Evolutionary conservation across 2,113 vertebrate species (phyloP).

Genomic region (Nibea coibor): DNA sequence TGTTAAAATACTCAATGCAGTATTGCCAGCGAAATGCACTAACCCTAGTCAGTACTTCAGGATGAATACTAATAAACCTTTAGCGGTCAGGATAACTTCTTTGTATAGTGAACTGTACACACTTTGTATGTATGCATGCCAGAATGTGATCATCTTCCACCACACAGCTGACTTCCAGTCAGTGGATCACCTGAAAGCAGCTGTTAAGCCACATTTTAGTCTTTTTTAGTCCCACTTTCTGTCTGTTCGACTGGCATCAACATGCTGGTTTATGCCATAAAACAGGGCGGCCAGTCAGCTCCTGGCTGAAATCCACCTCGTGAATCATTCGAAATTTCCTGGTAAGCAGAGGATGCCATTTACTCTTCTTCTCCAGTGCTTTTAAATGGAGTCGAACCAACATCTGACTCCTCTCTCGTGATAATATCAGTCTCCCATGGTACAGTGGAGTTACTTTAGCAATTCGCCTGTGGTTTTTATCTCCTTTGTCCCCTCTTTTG

Average conservation of each 20-base stretch:
- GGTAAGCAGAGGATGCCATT: conserved; percentile 41
- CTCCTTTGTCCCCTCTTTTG: conserved; percentile 81
- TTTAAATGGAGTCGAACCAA: conserved; percentile 44
- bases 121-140: too few relatives aligned
- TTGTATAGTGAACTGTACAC: too few relatives aligned
- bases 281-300: conserved; percentile 4
- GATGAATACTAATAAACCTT: not conserved
- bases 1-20: not conserved
- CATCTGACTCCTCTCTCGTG: conserved; percentile 48
- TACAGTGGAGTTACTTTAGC: conserved; percentile 74
- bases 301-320: conserved; percentile 12
- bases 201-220: not conserved
- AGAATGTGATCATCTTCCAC: conserved; percentile 7
- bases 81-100: not conserved
- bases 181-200: not conserved
- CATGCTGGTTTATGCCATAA: conserved; percentile 3
- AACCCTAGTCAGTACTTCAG: not conserved
- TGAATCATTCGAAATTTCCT: conserved; percentile 41
- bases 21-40: not conserved
- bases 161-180: not conserved
- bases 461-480: conserved; percentile 81
- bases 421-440: conserved; percentile 63
- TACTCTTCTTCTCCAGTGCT: conserved; percentile 31
- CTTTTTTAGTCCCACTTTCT: not conserved
- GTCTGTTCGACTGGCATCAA: not conserved